Evolutionary conservation across 2,113 vertebrate species (phyloP), one percentile per base, ranked within the genome.

Genomic region (Dinomys branickii): DNA sequence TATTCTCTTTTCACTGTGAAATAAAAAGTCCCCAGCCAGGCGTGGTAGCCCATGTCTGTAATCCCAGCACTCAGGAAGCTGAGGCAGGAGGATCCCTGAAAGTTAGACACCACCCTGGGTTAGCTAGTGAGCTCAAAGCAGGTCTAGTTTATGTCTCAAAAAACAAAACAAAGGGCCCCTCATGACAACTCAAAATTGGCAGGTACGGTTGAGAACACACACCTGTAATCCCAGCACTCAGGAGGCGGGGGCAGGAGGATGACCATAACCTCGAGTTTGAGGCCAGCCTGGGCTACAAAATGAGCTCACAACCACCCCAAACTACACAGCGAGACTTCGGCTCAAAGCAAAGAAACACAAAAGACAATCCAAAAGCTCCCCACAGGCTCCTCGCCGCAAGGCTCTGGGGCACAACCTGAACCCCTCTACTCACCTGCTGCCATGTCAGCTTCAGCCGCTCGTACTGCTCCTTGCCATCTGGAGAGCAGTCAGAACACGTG

Each of bases 381-480:
- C 5, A 0, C 44, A 82, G 67, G 19, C 14, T 86, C 28, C 90
- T 86, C 30, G 16, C 38, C 88, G 28, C 65, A 71, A 94, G 50
- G 47, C n/a, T 81, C 13, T 50, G 20, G 54, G 38, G 8, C 33
- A n/a, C 58, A 50, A 38, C 35, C 71, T 47, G 20, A 63, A 92
- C 22, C n/a, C n/a, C 93, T 90, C 81, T 54, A 98, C 98, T 97
- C 98, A 99, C 99, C 98, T 99, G 99, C 95, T 99, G 99, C 99
- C 99, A 99, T 0, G 99, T 99, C 97, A 99, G 99, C 56, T 99
- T 99, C 98, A 99, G 99, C 94, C 99, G 98, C 96, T 99, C 99
- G 41, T 99, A 99, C 75, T 99, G 99, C 95, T 99, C 99, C 98
- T 99, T 99, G 38, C 99, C 98, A 71, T 99, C 99, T 85, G 99